Conservation (phyloP, 2,888 invertebrate species). For the Caradrina clavipalpis region DNA sequence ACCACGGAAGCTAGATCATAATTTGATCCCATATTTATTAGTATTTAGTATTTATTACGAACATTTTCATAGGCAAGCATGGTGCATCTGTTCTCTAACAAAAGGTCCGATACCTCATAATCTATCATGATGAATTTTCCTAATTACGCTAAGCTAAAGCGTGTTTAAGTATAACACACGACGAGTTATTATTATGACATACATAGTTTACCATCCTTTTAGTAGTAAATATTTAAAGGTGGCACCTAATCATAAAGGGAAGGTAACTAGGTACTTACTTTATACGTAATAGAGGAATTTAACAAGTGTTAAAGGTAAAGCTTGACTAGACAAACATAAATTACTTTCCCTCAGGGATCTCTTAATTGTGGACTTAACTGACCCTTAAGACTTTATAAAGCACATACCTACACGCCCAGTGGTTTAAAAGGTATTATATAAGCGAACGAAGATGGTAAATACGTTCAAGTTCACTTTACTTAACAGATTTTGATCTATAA, state of each 20-base stretch:
- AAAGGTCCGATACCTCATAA: no score
- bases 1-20: no score
- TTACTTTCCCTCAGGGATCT: slow-evolving; percentile 12
- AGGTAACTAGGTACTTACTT: background rate
- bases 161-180: no score
- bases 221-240: background rate
- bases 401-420: background rate
- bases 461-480: background rate
- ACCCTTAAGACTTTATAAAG: background rate
- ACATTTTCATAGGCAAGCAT: no score
- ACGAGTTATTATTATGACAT: no score
- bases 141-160: no score
- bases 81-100: no score
- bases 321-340: slow-evolving; percentile 10
- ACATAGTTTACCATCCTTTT: background rate
- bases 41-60: no score
- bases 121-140: no score
- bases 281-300: slow-evolving; percentile 8
- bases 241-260: background rate
- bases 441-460: background rate
- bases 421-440: slow-evolving; percentile 9
- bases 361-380: background rate
- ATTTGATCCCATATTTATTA: no score
- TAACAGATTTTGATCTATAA: background rate
- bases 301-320: slow-evolving; percentile 27